phyloP scores from a whole-genome alignment of 2,113 vertebrate genomes.

The Camelus bactrianus region DNA sequence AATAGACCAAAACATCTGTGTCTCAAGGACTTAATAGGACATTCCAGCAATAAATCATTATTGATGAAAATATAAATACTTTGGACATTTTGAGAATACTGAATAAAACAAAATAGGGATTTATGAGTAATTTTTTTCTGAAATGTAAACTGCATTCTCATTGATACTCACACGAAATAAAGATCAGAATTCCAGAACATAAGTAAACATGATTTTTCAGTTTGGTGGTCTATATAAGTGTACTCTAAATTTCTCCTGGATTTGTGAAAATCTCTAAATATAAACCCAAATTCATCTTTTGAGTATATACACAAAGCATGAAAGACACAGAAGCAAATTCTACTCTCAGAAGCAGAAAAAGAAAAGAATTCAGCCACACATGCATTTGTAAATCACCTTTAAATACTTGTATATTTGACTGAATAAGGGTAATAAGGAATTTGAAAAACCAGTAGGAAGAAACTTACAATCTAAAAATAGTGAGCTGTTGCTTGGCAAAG shows the following conservation, averaged over 20 bases:
- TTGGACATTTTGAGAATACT: not conserved
- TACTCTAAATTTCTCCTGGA: not conserved
- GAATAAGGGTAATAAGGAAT: not conserved
- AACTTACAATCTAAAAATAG: not conserved
- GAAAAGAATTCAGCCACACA: not conserved
- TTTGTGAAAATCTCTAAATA: not conserved
- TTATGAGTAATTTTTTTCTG: not conserved
- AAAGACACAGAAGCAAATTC: not conserved
- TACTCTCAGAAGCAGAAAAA: not conserved
- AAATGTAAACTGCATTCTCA: not conserved
- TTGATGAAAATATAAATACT: not conserved
- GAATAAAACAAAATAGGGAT: conserved; percentile 9
- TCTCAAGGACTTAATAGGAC: not conserved
- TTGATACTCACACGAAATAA: not conserved
- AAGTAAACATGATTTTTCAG: conserved; percentile 3
- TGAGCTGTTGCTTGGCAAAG: not conserved
- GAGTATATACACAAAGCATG: not conserved
- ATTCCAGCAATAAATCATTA: not conserved
- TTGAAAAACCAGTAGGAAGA: not conserved
- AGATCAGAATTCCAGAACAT: not conserved
- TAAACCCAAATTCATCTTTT: not conserved
- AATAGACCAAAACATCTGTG: not conserved
- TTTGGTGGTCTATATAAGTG: not conserved
- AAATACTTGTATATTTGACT: not conserved
- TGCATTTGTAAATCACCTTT: not conserved